Conservation (phyloP, 2,888 invertebrate genomes). For the Andrena chrysosceles region DNA sequence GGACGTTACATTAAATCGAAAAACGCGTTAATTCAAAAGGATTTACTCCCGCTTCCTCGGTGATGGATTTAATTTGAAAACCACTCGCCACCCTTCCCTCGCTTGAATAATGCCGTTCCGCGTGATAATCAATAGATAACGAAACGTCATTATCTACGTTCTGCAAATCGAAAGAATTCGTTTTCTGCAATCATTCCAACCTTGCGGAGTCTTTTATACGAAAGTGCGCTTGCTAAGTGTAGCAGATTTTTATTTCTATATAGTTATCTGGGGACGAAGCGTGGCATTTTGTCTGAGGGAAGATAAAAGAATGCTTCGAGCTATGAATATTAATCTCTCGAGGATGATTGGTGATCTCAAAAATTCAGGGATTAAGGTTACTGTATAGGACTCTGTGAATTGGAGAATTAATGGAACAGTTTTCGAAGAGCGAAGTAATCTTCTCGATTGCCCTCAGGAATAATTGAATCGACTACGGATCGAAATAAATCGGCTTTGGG, state of each 20-base stretch:
- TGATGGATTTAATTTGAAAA: constrained; percentile 10
- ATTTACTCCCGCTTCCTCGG: neutral
- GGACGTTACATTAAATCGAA: constrained; percentile 1
- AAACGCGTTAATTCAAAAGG: constrained; percentile 23
- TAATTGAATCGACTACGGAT: no score
- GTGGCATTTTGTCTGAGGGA: no score
- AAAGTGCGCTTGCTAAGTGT: neutral
- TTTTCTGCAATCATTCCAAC: neutral
- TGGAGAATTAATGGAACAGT: no score
- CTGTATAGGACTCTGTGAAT: no score
- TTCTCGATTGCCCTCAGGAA: no score
- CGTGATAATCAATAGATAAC: constrained; percentile 28
- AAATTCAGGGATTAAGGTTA: neutral
- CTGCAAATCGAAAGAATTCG: constrained; percentile 1
- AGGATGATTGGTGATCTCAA: neutral
- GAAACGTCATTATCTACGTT: constrained; percentile 14
- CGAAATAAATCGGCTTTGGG: no score
- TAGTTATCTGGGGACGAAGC: no score
- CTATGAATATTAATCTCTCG: neutral
- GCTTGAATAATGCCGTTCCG: constrained; percentile 4
- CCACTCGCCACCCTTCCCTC: neutral
- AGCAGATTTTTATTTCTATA: no score
- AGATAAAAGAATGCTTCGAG: no score
- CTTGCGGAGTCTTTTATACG: neutral
- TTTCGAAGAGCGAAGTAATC: no score